Percentiles rank a stretch among this genome's conserved stretches.
These are phyloP conservation scores for Circaetus cinerascens DNA, from an alignment of 2,113 vertebrate species.

Conservation along the genomic window DNA sequence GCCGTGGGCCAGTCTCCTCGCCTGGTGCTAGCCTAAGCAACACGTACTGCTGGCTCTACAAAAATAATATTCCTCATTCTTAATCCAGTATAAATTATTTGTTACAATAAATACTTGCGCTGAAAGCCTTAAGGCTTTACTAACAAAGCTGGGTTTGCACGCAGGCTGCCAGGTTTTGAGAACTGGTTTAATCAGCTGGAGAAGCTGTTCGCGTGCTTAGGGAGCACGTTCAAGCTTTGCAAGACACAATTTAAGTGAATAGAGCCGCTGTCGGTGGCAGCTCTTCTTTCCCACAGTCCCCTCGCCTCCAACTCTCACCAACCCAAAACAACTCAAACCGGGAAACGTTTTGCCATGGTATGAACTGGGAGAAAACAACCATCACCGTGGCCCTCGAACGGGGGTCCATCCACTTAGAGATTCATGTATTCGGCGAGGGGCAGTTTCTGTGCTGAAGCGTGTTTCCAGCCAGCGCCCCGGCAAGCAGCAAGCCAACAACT, in stretches of 20 bases:
- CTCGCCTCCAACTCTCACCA: background rate
- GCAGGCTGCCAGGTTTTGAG: conserved; percentile 4
- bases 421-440: rapidly evolving
- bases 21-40: background rate
- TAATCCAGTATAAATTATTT: background rate
- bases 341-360: background rate
- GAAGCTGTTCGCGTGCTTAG: background rate
- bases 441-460: rapidly evolving
- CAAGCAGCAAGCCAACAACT: background rate
- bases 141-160: conserved; percentile 23
- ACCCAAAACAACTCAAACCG: background rate
- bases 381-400: rapidly evolving
- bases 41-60: background rate
- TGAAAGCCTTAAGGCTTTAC: conserved; percentile 3
- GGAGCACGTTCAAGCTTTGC: background rate
- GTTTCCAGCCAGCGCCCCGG: background rate
- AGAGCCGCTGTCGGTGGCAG: rapidly evolving
- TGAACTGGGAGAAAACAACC: background rate
- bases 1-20: rapidly evolving
- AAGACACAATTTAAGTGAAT: background rate
- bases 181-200: conserved; percentile 9
- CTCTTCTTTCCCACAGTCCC: background rate
- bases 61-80: background rate
- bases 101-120: background rate
- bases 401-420: background rate